phyloP scores from a whole-genome alignment of 2,797 vertebrate genomes.

The Craterocephalus amniculus region DNA sequence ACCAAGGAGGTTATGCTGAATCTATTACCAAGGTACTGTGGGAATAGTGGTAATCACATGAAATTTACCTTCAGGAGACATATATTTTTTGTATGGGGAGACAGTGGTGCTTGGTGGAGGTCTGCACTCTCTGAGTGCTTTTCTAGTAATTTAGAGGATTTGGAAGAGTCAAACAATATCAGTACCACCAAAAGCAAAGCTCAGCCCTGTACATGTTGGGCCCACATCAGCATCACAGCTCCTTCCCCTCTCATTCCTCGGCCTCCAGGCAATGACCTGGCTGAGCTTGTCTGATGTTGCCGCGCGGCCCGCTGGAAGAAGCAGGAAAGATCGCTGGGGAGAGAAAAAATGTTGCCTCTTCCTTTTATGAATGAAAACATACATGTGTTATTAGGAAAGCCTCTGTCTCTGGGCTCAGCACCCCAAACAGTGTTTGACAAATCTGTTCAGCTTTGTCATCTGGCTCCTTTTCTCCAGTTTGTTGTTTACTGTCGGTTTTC shows the following conservation, averaged over 20 bases:
- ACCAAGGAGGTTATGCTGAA: too few species aligned
- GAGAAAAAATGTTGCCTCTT: background rate
- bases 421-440: slow-evolving; percentile 16
- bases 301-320: slow-evolving; percentile 2
- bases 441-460: slow-evolving; percentile 7
- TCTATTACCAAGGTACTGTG: too few species aligned
- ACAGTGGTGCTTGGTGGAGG: too few species aligned
- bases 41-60: too few species aligned
- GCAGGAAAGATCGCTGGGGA: slow-evolving; percentile 6
- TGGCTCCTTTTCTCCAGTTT: slow-evolving; percentile 5
- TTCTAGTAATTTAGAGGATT: slow-evolving; percentile 1
- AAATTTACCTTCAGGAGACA: too few species aligned
- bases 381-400: slow-evolving; percentile 25
- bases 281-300: slow-evolving; percentile 43
- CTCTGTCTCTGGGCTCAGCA: slow-evolving; percentile 15
- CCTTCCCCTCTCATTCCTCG: slow-evolving; percentile 28
- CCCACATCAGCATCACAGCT: background rate
- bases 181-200: too few species aligned
- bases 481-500: background rate
- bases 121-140: too few species aligned
- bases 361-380: slow-evolving; percentile 5
- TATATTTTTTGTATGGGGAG: too few species aligned
- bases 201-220: background rate
- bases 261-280: slow-evolving; percentile 38
- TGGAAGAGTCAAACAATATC: slow-evolving; percentile 6